A percentile compares a stretch with the other conserved stretches of the same genome.
These are phyloP conservation scores for Gephyroberyx darwinii DNA, from an alignment of 2,797 vertebrate genomes.

Conservation along the genomic window DNA sequence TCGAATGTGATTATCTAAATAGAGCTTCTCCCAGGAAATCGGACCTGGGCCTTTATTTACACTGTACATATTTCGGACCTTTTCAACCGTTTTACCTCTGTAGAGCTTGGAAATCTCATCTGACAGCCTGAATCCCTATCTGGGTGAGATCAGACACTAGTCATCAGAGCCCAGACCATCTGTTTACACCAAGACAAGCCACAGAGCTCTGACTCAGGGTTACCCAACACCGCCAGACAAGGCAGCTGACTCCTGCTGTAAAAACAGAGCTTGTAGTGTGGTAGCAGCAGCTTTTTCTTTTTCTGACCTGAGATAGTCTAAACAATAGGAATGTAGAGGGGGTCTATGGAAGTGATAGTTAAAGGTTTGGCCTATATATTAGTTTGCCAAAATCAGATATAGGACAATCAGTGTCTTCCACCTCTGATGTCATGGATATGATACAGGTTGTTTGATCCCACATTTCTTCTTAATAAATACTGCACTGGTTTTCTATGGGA, in stretches of 20 bases:
- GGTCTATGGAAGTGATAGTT: constrained; percentile 9
- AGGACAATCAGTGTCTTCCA: too few relatives aligned
- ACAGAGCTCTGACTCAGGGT: constrained; percentile 71
- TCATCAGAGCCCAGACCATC: constrained; percentile 71
- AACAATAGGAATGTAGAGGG: constrained; percentile 37
- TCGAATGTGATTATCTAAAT: constrained; percentile 59
- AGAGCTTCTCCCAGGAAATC: constrained; percentile 57
- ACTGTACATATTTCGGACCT: constrained; percentile 55
- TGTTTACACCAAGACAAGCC: constrained; percentile 76
- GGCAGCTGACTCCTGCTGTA: constrained; percentile 56
- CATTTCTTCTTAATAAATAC: too few relatives aligned
- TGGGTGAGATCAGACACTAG: constrained; percentile 71
- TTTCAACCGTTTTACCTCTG: constrained; percentile 58
- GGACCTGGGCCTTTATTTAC: constrained; percentile 63
- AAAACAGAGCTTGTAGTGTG: constrained; percentile 30
- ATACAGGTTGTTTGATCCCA: too few relatives aligned
- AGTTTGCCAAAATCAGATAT: background rate
- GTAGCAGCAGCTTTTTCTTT: constrained; percentile 19
- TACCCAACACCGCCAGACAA: constrained; percentile 63
- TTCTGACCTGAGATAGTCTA: constrained; percentile 41
- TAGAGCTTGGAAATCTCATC: constrained; percentile 61
- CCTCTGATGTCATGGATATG: too few relatives aligned
- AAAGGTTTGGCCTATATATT: background rate
- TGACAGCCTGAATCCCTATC: constrained; percentile 65
- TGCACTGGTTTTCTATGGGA: too few relatives aligned